Percentiles rank a stretch among this genome's conserved stretches.
These are phyloP conservation scores for Adelognathus sp. DNA, from an alignment of 2,888 invertebrate species.

Conservation along the genomic window DNA sequence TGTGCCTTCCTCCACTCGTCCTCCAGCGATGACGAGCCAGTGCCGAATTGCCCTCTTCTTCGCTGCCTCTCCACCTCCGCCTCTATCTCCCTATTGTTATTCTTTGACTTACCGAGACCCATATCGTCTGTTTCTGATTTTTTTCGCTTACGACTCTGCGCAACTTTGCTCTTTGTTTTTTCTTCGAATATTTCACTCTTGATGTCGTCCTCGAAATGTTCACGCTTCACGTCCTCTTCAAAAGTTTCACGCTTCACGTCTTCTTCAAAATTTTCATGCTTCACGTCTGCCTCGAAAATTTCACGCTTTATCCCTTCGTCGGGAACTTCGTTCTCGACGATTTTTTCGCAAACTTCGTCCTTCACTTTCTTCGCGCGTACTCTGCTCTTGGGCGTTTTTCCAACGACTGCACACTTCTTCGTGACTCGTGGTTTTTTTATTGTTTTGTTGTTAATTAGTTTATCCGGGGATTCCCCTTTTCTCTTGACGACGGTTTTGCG, in stretches of 20 bases:
- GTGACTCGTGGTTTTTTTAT: background rate
- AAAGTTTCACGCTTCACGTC: too few species aligned
- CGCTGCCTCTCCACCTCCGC: background rate
- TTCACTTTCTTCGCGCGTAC: too few species aligned
- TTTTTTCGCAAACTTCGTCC: too few species aligned
- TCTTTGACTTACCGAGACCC: conserved; percentile 7
- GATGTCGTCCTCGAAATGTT: too few species aligned
- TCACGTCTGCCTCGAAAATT: too few species aligned
- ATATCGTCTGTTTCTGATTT: background rate
- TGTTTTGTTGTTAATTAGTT: background rate
- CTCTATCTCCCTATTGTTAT: background rate
- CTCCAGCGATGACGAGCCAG: too few species aligned
- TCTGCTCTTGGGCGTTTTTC: background rate
- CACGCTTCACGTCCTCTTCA: too few species aligned
- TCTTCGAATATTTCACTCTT: too few species aligned
- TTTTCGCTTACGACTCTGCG: conserved; percentile 21
- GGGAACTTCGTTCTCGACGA: background rate
- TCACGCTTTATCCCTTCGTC: too few species aligned
- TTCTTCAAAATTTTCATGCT: too few species aligned
- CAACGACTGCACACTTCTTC: background rate
- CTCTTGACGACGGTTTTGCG: background rate
- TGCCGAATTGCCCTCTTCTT: background rate
- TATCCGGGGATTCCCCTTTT: background rate
- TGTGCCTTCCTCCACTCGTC: background rate
- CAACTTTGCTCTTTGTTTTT: background rate